phyloP scores from a whole-genome alignment of 2,888 invertebrate genomes.

The Spilarctia lutea region DNA sequence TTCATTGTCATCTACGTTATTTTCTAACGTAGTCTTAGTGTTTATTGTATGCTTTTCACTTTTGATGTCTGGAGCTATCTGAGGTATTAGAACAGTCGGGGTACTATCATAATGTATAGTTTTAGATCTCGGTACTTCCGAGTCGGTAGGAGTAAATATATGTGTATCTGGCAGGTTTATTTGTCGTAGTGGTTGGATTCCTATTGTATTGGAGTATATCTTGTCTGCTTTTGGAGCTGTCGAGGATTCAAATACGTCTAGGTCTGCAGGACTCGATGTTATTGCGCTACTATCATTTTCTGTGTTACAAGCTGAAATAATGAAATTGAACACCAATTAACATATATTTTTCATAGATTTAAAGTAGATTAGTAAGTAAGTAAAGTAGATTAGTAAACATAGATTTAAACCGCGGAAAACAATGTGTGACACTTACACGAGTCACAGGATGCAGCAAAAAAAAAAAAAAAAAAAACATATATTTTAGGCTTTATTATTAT shows the following conservation, averaged over 20 bases:
- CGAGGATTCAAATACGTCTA: constrained; percentile 72
- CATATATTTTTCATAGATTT: too few species aligned
- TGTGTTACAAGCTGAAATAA: constrained; percentile 74
- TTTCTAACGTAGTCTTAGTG: constrained; percentile 29
- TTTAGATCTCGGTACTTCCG: constrained; percentile 83
- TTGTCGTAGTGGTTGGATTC: constrained; percentile 79
- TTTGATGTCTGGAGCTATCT: constrained; percentile 53
- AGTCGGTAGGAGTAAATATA: constrained; percentile 84
- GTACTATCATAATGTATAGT: constrained; percentile 79
- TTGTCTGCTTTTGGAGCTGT: constrained; percentile 69
- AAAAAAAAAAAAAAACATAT: too few species aligned
- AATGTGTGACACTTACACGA: too few species aligned
- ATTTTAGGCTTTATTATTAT: too few species aligned
- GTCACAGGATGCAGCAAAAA: too few species aligned
- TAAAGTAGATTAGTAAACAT: too few species aligned
- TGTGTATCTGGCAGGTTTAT: constrained; percentile 83
- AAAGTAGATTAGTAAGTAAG: too few species aligned
- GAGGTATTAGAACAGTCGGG: constrained; percentile 68
- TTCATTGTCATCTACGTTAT: constrained; percentile 64
- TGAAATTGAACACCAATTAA: background rate
- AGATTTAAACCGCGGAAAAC: too few species aligned
- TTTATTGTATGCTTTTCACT: constrained; percentile 37
- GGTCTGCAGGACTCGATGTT: constrained; percentile 65
- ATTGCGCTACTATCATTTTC: constrained; percentile 63
- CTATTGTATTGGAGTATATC: constrained; percentile 74